A percentile compares a stretch with the other conserved stretches of the same genome.
Conservation (phyloP, 2,797 vertebrate genomes). For the Molossus molossus region DNA sequence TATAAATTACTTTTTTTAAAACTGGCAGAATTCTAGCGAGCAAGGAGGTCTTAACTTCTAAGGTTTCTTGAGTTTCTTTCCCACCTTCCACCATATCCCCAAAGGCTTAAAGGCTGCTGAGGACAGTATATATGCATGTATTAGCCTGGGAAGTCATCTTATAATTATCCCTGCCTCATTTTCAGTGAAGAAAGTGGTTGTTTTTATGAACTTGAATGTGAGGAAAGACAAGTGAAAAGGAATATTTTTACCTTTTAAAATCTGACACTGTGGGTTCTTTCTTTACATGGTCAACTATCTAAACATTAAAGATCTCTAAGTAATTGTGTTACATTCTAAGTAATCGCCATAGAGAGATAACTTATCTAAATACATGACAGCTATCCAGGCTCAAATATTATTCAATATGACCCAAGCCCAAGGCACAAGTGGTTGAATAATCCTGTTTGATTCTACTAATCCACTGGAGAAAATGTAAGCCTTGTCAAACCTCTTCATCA, state of each 20-base stretch:
- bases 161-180: not conserved
- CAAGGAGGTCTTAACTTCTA: not conserved
- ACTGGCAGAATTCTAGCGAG: not conserved
- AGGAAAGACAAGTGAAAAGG: not conserved
- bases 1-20: not conserved
- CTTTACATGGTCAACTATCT: not conserved
- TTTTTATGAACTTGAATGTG: slow-evolving; percentile 37
- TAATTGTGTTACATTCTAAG: not conserved
- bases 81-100: fast-evolving
- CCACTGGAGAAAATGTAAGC: not conserved
- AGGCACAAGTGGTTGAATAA: not conserved
- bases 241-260: slow-evolving; percentile 8
- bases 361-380: not conserved
- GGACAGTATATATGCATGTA: not conserved
- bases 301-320: slow-evolving; percentile 33
- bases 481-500: not conserved
- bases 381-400: not conserved
- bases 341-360: not conserved
- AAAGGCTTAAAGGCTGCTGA: not conserved
- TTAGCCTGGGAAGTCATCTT: not conserved
- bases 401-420: not conserved
- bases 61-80: not conserved
- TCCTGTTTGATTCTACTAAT: not conserved
- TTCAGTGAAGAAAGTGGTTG: not conserved
- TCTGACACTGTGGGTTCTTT: not conserved